A percentile compares a stretch with the other conserved stretches of the same genome.
Evolutionary conservation across 1,140 invertebrate species (phyloP).

Genomic region (Scylla paramamosain): DNA sequence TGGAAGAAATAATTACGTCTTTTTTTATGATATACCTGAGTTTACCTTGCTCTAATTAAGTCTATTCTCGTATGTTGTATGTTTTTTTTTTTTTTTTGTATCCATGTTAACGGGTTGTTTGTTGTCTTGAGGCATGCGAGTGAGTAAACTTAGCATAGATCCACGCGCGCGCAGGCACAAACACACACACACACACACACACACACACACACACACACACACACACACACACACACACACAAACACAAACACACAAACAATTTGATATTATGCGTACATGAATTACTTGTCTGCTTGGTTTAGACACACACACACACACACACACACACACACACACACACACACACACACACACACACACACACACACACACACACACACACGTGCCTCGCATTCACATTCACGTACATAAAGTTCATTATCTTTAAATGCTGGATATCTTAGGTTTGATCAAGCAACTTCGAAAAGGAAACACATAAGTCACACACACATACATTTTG

Average conservation of each 20-base stretch:
- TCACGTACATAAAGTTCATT: no score
- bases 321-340: constrained; percentile 8
- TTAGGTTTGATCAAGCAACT: no score
- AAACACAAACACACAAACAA: no score
- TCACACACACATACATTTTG: no score
- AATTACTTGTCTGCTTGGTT: no score
- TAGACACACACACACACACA: background rate
- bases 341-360: constrained; percentile 3
- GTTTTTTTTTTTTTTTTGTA: background rate
- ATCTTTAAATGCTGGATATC: no score
- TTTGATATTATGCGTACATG: no score
- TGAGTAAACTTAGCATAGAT: background rate
- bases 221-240: no score
- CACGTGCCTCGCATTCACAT: no score
- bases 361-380: constrained; percentile 10
- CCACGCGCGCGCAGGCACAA: background rate
- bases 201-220: constrained; percentile 3
- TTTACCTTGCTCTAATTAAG: background rate
- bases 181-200: constrained; percentile 10
- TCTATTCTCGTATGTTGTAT: background rate
- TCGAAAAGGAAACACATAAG: no score
- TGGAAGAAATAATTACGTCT: background rate
- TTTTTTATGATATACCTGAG: background rate
- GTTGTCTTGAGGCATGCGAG: background rate
- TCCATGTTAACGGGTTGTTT: background rate